These are phyloP conservation scores for Caenorhabditis virilis DNA, from an alignment of 2,888 invertebrate genomes.

Conservation along the genomic window DNA sequence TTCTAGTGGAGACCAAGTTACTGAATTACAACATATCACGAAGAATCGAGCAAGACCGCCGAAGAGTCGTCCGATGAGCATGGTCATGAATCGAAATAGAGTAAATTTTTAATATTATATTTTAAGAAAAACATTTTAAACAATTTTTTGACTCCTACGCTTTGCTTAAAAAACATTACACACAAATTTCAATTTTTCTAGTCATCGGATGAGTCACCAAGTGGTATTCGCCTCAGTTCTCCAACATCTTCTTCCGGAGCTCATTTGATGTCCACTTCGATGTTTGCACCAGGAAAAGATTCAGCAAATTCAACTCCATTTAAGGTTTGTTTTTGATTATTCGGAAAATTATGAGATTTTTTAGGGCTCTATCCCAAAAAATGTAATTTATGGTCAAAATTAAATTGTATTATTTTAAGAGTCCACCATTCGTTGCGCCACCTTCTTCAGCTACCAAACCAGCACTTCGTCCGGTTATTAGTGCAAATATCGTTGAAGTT, in stretches of 20 bases:
- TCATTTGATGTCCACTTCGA: constrained; percentile 32
- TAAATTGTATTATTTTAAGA: background rate
- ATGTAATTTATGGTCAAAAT: background rate
- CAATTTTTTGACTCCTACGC: background rate
- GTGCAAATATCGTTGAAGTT: background rate
- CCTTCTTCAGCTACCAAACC: constrained; percentile 33
- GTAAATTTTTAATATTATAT: constrained; percentile 5
- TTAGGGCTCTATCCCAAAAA: too few species aligned
- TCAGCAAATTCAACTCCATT: constrained; percentile 18
- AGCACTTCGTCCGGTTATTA: constrained; percentile 20
- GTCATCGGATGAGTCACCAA: constrained; percentile 29
- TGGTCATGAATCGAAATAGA: constrained; percentile 35
- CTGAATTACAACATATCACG: constrained; percentile 41
- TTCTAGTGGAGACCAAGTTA: constrained; percentile 23
- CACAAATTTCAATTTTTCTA: constrained; percentile 8
- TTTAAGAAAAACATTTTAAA: background rate
- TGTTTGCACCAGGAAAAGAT: constrained; percentile 25
- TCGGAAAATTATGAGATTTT: background rate
- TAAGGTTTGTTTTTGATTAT: background rate
- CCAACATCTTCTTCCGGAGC: constrained; percentile 12
- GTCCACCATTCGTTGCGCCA: constrained; percentile 12
- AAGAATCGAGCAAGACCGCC: constrained; percentile 44
- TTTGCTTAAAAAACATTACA: background rate
- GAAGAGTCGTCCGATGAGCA: constrained; percentile 45
- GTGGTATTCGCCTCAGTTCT: constrained; percentile 20